Base-by-base conservation (phyloP, 2,113 vertebrate species). In the Rhabdornis inornatus region DNA sequence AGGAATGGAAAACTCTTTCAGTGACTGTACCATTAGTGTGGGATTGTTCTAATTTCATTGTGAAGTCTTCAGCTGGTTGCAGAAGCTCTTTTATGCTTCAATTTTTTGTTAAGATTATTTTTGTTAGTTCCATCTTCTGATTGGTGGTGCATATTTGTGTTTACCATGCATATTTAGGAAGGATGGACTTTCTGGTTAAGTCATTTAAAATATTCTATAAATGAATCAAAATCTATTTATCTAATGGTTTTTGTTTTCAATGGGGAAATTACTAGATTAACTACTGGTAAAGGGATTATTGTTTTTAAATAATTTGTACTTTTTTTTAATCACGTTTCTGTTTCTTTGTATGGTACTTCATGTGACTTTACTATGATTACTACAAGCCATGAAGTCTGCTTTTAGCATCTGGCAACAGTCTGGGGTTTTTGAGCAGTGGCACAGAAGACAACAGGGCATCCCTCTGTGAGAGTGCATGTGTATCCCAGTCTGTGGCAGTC, bases 361-460 rank as follows among this genome's bases (percentile, higher is more conserved):
- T 30, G 56, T 83, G 68, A 39, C 74, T 90, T 81, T 91, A 1
- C 87, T 77, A 57, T 81, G 66, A 72, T 87, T 91, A 87, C 66
- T 78, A 76, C 47, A 94, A 92, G 92, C 91, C 86, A 77, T 78
- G 53, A 86, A 90, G 66, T 82, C 76, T 96, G 80, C 81, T 94
- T 85, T 81, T 63, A 90, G 91, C 90, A 96, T 92, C 91, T 97
- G 94, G 90, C 72, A 93, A 53, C 86, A 90, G 74, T 94, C 71
- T 96, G 95, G 86, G 92, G 87, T 42, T 95, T 97, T 94, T 89
- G 75, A 93, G 72, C 76, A 94, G 92, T 61, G 44, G 35, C 52
- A 82, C 63, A 74, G 94, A 91, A 97, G 93, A 93, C 82, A 91
- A 96, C 72, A 93, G 84, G 92, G 60, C 74, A 17, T 83, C 95